A percentile compares a stretch with the other conserved stretches of the same genome.
Conservation (phyloP, 2,113 vertebrate species). For the Ariopsis seemanni region DNA sequence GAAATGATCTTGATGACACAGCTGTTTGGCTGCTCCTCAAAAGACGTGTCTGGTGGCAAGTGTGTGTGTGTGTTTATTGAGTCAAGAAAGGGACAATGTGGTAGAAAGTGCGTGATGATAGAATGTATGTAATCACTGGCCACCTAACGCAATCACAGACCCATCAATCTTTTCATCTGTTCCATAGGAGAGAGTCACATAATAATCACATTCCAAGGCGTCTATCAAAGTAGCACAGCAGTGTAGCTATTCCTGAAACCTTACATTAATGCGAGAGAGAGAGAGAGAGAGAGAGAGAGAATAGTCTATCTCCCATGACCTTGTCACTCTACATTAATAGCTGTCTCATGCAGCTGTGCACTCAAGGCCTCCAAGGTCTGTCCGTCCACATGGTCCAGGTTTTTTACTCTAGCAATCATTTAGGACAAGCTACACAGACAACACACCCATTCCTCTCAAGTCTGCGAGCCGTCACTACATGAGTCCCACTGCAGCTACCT, state of each 20-base stretch:
- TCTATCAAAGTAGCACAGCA: conserved; percentile 40
- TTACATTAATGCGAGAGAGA: conserved; percentile 37
- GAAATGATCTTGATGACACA: conserved; percentile 45
- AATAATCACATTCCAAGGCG: conserved; percentile 53
- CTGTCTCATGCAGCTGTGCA: conserved; percentile 50
- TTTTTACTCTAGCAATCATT: conserved; percentile 46
- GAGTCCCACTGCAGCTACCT: conserved; percentile 4
- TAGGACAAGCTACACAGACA: conserved; percentile 44
- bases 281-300: conserved; percentile 33
- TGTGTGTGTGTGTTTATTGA: conserved; percentile 15
- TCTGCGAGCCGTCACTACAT: conserved; percentile 15
- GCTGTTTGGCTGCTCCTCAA: conserved; percentile 49
- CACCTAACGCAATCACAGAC: conserved; percentile 44
- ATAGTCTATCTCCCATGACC: conserved; percentile 49
- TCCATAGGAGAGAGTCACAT: conserved; percentile 43
- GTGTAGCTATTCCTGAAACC: conserved; percentile 43
- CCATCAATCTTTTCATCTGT: conserved; percentile 50
- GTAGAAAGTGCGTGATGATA: conserved; percentile 61
- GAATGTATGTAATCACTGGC: conserved; percentile 37
- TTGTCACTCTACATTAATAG: conserved; percentile 57
- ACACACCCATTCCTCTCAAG: conserved; percentile 19
- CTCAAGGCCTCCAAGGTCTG: conserved; percentile 45
- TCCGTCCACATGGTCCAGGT: conserved; percentile 40
- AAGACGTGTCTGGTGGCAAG: conserved; percentile 44
- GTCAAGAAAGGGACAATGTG: conserved; percentile 58